Conservation (phyloP, 2,797 vertebrate species). For the Acipenser transmontanus region DNA sequence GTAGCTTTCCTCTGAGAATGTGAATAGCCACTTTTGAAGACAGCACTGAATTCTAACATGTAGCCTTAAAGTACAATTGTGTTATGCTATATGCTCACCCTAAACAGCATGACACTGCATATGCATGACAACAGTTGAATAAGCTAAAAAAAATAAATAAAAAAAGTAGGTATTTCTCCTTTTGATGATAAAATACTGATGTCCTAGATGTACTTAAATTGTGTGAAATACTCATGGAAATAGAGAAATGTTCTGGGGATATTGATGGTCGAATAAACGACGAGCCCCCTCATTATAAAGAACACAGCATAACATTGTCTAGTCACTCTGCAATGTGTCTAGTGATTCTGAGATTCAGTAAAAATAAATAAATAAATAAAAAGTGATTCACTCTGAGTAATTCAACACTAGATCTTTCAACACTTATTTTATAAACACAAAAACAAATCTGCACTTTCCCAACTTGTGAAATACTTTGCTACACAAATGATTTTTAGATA, state of each 20-base stretch:
- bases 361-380: background rate
- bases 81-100: background rate
- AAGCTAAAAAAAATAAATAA: background rate
- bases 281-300: slow-evolving; percentile 1
- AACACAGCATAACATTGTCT: background rate
- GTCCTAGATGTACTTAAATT: no score
- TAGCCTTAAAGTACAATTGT: no score
- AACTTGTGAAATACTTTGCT: background rate
- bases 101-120: no score
- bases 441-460: slow-evolving; percentile 1
- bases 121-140: background rate
- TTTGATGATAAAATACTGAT: no score
- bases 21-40: no score
- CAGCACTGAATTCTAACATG: no score
- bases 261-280: background rate
- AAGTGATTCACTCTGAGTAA: background rate
- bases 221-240: no score
- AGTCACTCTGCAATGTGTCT: no score
- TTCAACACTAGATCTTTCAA: background rate
- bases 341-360: background rate
- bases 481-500: background rate
- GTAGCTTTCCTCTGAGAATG: no score
- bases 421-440: background rate
- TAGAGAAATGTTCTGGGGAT: background rate
- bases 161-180: no score